Conservation (phyloP, 2,797 vertebrate genomes). For the Sebastes diaconus region DNA sequence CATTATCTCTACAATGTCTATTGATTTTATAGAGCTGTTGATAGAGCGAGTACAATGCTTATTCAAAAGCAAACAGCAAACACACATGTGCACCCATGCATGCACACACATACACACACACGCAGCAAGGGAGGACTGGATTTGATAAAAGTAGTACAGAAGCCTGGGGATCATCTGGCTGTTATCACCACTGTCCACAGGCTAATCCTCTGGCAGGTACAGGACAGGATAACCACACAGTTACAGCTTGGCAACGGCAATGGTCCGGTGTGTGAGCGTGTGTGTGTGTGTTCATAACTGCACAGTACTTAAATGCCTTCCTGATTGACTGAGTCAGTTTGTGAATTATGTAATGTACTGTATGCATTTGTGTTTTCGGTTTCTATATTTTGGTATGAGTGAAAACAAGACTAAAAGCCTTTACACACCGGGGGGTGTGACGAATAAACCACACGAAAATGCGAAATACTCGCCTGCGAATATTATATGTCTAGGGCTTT, state of each 20-base stretch:
- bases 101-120: background rate
- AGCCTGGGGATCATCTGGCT: constrained; percentile 48
- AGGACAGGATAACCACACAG: constrained; percentile 20
- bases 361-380: background rate
- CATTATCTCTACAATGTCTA: constrained; percentile 8
- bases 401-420: background rate
- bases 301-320: background rate
- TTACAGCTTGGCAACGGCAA: constrained; percentile 13
- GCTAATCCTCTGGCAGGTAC: constrained; percentile 60
- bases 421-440: background rate
- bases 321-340: background rate
- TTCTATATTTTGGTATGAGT: background rate
- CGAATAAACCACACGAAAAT: background rate
- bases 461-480: too few species aligned
- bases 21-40: constrained; percentile 24
- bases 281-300: background rate
- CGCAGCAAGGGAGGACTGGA: background rate
- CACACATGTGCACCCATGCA: background rate
- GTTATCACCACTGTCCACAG: constrained; percentile 62
- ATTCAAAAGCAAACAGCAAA: constrained; percentile 4
- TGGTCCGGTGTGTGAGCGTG: background rate
- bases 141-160: constrained; percentile 25
- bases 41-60: constrained; percentile 1
- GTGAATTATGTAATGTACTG: background rate
- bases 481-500: too few species aligned